Percentiles rank a stretch among this genome's conserved stretches.
phyloP scores from a whole-genome alignment of 2,113 vertebrate species.

The Macrotus californicus region DNA sequence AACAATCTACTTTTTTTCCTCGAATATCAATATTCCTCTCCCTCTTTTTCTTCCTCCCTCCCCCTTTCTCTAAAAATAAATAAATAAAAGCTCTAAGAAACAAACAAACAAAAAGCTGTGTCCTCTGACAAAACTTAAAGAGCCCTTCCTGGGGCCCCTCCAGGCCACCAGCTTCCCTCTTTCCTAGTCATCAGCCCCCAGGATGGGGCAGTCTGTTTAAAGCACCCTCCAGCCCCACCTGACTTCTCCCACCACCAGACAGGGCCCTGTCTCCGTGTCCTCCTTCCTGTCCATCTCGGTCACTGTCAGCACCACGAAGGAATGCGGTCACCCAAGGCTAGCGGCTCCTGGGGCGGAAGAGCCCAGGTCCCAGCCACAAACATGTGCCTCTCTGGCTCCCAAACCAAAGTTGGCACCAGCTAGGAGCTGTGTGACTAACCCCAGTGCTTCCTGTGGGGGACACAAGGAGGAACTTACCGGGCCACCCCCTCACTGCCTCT shows the following conservation, averaged over 20 bases:
- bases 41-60: too few relatives aligned
- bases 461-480: background rate
- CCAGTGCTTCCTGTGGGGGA: background rate
- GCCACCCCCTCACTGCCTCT: background rate
- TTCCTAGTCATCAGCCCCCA: fast-evolving
- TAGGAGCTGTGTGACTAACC: background rate
- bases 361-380: background rate
- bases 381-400: background rate
- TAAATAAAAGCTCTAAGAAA: too few relatives aligned
- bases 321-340: background rate
- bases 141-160: background rate
- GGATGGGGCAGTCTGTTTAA: background rate
- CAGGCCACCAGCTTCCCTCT: background rate
- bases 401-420: background rate
- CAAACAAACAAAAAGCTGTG: background rate
- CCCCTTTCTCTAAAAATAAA: too few relatives aligned
- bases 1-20: too few relatives aligned
- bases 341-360: background rate
- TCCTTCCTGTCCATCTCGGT: background rate
- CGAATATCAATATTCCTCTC: too few relatives aligned
- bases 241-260: background rate
- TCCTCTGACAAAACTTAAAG: background rate
- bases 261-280: fast-evolving
- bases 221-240: background rate
- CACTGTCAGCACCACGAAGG: background rate